These are phyloP conservation scores for Cheilosia variabilis DNA, from an alignment of 2,888 invertebrate genomes.

Conservation along the genomic window DNA sequence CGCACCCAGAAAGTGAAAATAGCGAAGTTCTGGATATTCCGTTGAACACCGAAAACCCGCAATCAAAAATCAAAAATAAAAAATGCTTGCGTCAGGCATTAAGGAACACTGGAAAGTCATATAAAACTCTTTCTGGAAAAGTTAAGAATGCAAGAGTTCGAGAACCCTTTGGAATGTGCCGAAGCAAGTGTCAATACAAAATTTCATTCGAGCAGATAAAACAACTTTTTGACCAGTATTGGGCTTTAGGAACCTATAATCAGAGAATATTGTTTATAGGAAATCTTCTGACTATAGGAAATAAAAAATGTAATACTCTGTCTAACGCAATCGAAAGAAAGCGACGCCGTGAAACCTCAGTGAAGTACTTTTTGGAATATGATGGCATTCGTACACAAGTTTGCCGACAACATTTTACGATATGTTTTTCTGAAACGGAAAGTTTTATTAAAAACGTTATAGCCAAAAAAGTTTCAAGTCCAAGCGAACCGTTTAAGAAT, in stretches of 20 bases:
- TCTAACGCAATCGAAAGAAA: too few species aligned
- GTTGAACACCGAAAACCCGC: background rate
- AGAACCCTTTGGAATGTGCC: constrained; percentile 7
- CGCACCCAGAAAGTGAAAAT: constrained; percentile 12
- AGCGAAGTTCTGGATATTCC: background rate
- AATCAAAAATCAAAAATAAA: constrained; percentile 16
- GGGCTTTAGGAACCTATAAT: constrained; percentile 15
- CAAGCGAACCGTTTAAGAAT: constrained; percentile 23
- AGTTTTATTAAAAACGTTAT: constrained; percentile 27
- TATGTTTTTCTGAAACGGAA: constrained; percentile 10
- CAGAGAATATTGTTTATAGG: constrained; percentile 18
- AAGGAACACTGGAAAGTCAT: constrained; percentile 20
- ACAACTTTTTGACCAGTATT: constrained; percentile 11
- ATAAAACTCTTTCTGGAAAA: constrained; percentile 23
- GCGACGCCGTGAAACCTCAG: constrained; percentile 1
- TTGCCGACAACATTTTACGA: background rate
- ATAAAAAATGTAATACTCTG: constrained; percentile 27
- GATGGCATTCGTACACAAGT: background rate
- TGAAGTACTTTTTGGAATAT: constrained; percentile 17
- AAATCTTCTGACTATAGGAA: constrained; percentile 11
- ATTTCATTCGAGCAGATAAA: constrained; percentile 20
- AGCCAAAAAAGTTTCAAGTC: constrained; percentile 28
- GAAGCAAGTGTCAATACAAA: constrained; percentile 12
- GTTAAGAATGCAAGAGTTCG: constrained; percentile 15
- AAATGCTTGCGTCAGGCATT: constrained; percentile 15